Percentiles rank a stretch among this genome's conserved stretches.
phyloP scores from a whole-genome alignment of 2,113 vertebrate genomes.

The Canis aureus region DNA sequence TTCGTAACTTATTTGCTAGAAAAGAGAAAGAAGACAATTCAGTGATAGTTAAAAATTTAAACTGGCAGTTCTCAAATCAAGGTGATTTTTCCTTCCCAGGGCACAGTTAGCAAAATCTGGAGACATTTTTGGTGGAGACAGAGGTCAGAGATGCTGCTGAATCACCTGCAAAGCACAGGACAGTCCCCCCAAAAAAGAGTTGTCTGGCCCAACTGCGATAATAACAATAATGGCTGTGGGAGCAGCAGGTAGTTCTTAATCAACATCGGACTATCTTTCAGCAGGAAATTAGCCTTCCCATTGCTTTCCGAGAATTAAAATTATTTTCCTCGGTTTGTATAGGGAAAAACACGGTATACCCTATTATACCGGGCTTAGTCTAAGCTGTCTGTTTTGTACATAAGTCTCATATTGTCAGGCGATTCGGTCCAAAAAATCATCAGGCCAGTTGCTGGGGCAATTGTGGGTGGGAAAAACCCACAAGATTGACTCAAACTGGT shows the following conservation, averaged over 20 bases:
- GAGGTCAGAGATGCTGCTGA: neutral
- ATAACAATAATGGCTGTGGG: neutral
- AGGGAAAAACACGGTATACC: constrained; percentile 47
- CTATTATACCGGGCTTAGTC: neutral
- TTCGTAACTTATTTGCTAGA: constrained; percentile 60
- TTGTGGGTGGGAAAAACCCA: neutral
- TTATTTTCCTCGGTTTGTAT: constrained; percentile 76
- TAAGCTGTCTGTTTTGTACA: constrained; percentile 58
- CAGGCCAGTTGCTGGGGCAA: constrained; percentile 68
- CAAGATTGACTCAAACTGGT: neutral
- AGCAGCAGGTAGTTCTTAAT: constrained; percentile 77
- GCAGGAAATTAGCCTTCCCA: constrained; percentile 77
- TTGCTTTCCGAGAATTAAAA: constrained; percentile 81
- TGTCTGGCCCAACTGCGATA: neutral
- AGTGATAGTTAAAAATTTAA: constrained; percentile 74
- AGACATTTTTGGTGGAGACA: neutral
- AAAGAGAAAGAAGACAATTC: constrained; percentile 72
- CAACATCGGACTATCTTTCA: constrained; percentile 81
- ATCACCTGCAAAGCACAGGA: neutral
- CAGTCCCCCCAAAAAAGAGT: neutral
- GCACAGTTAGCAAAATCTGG: neutral
- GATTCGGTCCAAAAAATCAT: constrained; percentile 68
- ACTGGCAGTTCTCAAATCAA: neutral
- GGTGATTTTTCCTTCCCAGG: constrained; percentile 34
- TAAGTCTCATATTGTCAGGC: constrained; percentile 45